Percentiles rank a stretch among this genome's conserved stretches.
Conservation (phyloP, 2,888 invertebrate genomes). For the Malthinus flaveolus region DNA sequence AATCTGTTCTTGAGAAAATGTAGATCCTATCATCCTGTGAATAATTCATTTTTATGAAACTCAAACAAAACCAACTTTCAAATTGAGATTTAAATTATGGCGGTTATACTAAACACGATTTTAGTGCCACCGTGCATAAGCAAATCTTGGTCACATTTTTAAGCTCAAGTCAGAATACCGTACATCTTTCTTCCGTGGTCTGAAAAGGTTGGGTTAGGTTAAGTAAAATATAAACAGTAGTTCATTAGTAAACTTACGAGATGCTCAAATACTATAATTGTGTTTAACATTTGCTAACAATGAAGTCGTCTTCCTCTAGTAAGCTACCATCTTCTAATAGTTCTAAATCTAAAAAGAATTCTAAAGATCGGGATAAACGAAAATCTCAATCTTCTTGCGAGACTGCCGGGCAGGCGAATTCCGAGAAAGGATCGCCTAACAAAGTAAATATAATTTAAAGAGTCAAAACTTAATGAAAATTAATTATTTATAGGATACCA, state of each 20-base stretch:
- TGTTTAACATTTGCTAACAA: slow-evolving; percentile 2
- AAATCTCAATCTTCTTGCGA: slow-evolving; percentile 39
- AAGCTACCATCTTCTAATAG: slow-evolving; percentile 25
- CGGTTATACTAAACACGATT: too few relatives aligned
- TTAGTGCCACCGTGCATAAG: background rate
- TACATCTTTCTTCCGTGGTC: too few relatives aligned
- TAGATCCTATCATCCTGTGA: too few relatives aligned
- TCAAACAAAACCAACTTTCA: too few relatives aligned
- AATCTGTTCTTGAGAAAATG: too few relatives aligned
- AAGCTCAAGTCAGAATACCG: too few relatives aligned
- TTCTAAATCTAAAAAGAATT: slow-evolving; percentile 43
- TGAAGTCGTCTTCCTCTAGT: slow-evolving; percentile 29
- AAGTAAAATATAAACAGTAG: too few relatives aligned
- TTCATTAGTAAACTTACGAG: too few relatives aligned
- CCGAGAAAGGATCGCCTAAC: slow-evolving; percentile 44
- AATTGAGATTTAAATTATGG: too few relatives aligned
- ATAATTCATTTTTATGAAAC: too few relatives aligned
- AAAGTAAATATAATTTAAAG: slow-evolving; percentile 37
- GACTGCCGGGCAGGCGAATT: slow-evolving; percentile 23
- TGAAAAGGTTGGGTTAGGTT: too few relatives aligned
- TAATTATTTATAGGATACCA: slow-evolving; percentile 14
- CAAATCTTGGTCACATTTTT: too few relatives aligned
- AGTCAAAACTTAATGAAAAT: background rate
- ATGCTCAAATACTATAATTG: background rate
- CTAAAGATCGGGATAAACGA: slow-evolving; percentile 44